These are phyloP conservation scores for Carassius auratus DNA, from an alignment of 2,113 vertebrate species.

Conservation along the genomic window DNA sequence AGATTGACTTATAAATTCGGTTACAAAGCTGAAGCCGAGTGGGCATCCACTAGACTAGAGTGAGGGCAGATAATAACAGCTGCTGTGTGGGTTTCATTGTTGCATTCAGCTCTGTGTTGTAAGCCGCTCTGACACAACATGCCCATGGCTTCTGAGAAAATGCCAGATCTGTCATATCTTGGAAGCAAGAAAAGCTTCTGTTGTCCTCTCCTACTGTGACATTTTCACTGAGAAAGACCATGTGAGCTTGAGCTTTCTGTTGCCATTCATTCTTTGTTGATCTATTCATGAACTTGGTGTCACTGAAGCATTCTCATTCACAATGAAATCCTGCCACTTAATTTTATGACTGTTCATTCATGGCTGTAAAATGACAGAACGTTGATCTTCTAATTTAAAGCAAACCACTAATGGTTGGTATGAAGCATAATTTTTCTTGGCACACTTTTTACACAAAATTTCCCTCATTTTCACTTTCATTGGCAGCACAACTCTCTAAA, in stretches of 20 bases:
- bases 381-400: neutral
- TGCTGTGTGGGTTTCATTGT: constrained; percentile 22
- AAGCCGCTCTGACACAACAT: constrained; percentile 22
- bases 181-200: constrained; percentile 61
- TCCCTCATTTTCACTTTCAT: neutral
- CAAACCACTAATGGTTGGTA: neutral
- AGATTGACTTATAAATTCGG: neutral
- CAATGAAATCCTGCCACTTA: neutral
- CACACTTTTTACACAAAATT: neutral
- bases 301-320: neutral
- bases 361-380: neutral
- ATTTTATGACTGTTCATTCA: neutral
- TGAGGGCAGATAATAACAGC: constrained; percentile 10
- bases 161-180: constrained; percentile 64
- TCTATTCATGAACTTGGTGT: constrained; percentile 12
- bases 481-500: neutral
- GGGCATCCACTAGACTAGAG: neutral
- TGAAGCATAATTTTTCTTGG: constrained; percentile 5
- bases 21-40: constrained; percentile 25
- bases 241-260: constrained; percentile 63
- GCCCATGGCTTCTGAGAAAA: constrained; percentile 64
- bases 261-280: constrained; percentile 31
- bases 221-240: constrained; percentile 66
- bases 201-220: constrained; percentile 66
- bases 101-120: constrained; percentile 37